Conservation (phyloP, 2,888 invertebrate species). For the Blera fallax region DNA sequence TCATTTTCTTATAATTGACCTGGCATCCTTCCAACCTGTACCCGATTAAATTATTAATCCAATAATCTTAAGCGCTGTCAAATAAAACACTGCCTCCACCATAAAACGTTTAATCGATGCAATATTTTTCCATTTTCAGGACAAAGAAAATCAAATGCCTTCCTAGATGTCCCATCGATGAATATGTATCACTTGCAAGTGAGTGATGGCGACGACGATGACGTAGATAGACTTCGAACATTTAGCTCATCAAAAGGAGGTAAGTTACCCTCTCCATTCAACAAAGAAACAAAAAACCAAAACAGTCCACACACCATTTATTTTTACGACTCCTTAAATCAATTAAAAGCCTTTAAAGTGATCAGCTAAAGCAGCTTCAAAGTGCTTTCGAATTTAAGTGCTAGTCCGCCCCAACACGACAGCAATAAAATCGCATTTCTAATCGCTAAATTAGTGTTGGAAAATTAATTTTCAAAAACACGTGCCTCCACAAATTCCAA, state of each 20-base stretch:
- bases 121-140: constrained; percentile 80
- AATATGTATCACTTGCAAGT: constrained; percentile 81
- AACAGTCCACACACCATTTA: background rate
- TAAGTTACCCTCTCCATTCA: constrained; percentile 77
- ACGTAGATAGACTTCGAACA: constrained; percentile 94
- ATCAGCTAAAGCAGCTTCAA: constrained; percentile 3
- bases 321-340: background rate
- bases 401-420: background rate
- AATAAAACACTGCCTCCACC: background rate
- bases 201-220: constrained; percentile 85
- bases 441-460: background rate
- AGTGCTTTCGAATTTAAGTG: background rate
- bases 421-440: background rate
- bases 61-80: background rate
- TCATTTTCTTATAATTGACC: too few species aligned
- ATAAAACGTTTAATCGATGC: background rate
- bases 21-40: background rate
- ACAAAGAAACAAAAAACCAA: too few species aligned
- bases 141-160: constrained; percentile 86
- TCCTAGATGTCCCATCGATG: constrained; percentile 85
- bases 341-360: background rate
- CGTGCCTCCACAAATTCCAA: background rate
- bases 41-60: background rate
- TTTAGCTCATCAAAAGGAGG: constrained; percentile 96
- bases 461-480: background rate